phyloP scores from a whole-genome alignment of 2,888 invertebrate genomes.

The Dioctria rufipes region DNA sequence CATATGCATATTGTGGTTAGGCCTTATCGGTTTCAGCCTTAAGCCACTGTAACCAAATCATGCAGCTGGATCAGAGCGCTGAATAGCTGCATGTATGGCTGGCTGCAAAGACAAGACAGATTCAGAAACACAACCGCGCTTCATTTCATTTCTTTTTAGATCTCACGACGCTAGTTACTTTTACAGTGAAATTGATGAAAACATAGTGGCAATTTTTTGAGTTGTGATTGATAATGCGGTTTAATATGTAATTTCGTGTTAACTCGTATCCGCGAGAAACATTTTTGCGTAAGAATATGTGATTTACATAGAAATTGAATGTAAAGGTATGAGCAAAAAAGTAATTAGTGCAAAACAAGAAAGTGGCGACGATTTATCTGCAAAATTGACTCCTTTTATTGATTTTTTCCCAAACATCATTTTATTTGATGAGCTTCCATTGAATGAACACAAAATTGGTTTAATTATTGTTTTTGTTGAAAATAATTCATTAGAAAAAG shows the following conservation, averaged over 20 bases:
- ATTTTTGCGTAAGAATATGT: not conserved
- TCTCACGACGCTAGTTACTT: not conserved
- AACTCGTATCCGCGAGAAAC: not conserved
- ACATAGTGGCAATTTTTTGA: conserved; percentile 22
- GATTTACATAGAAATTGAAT: conserved; percentile 7
- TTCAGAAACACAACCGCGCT: conserved; percentile 16
- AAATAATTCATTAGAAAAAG: conserved; percentile 42
- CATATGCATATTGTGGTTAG: no score
- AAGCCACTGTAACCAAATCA: no score
- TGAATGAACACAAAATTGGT: conserved; percentile 31
- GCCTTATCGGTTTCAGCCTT: no score
- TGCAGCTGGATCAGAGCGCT: no score
- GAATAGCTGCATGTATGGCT: not conserved
- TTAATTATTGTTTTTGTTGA: conserved; percentile 31
- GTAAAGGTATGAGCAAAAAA: conserved; percentile 37
- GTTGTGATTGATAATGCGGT: no score
- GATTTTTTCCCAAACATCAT: conserved; percentile 45
- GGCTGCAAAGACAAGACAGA: conserved; percentile 3
- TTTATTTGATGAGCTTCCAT: conserved; percentile 38
- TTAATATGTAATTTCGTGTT: not conserved
- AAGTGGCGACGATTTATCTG: conserved; percentile 38
- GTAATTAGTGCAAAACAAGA: conserved; percentile 25
- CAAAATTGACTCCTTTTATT: conserved; percentile 50
- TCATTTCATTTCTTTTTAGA: not conserved
- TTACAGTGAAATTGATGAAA: conserved; percentile 26